Evolutionary conservation across 2,797 vertebrate genomes (phyloP).

Genomic region (Micromesistius poutassou): DNA sequence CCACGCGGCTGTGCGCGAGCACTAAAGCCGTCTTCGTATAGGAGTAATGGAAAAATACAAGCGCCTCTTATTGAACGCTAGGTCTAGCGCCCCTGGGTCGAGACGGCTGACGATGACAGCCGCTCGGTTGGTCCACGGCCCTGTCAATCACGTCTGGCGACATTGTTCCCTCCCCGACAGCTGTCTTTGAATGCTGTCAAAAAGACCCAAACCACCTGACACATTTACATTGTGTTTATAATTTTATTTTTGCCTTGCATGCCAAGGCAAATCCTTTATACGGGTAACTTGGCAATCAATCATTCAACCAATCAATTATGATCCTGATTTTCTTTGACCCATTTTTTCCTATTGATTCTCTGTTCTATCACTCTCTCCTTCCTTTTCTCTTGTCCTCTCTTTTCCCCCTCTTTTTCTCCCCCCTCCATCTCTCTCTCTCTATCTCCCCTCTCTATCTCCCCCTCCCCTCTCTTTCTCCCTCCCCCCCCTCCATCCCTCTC

Average conservation of each 20-base stretch:
- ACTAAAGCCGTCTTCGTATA: too few relatives aligned
- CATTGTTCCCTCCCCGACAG: not conserved
- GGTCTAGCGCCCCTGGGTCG: not conserved
- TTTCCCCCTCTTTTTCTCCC: not conserved
- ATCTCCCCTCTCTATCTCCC: not conserved
- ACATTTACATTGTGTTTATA: not conserved
- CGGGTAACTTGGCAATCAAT: conserved; percentile 4
- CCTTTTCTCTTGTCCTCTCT: not conserved
- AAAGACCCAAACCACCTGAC: conserved; percentile 1
- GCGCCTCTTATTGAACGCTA: too few relatives aligned
- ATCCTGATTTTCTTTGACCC: not conserved
- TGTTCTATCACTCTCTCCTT: too few relatives aligned
- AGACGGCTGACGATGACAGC: not conserved
- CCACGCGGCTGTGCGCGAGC: too few relatives aligned
- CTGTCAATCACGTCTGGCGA: not conserved
- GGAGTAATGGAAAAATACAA: too few relatives aligned
- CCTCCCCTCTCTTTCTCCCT: not conserved
- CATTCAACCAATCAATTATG: not conserved
- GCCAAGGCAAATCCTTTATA: too few relatives aligned
- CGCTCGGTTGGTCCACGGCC: not conserved
- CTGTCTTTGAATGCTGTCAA: not conserved
- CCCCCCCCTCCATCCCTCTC: not conserved
- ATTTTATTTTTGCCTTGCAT: not conserved
- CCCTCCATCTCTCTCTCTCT: not conserved
- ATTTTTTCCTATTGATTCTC: not conserved